Evolutionary conservation across 2,888 invertebrate species (phyloP).

Genomic region (Xanthia togata): DNA sequence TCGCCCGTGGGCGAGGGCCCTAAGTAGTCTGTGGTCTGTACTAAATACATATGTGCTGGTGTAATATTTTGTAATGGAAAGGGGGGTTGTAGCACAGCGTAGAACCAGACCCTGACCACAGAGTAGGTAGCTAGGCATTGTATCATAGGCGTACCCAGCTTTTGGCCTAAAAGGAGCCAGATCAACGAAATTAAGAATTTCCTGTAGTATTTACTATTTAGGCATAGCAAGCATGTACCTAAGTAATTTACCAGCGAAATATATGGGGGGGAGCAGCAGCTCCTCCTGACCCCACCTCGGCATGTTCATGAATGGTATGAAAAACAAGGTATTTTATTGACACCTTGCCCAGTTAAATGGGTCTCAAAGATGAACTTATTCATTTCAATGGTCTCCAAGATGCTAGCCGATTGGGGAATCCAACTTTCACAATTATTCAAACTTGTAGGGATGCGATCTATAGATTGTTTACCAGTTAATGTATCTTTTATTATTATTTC

Average conservation of each 20-base stretch:
- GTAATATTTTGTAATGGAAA: neutral
- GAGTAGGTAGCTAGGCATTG: neutral
- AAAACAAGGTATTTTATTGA: neutral
- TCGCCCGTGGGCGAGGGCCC: too few species aligned
- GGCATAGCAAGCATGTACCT: neutral
- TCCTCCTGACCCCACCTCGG: neutral
- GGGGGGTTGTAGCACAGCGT: neutral
- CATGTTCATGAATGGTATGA: neutral
- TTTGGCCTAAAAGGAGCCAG: too few species aligned
- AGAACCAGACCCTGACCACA: neutral
- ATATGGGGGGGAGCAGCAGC: neutral
- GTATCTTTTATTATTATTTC: neutral
- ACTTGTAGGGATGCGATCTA: neutral
- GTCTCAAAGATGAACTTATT: neutral
- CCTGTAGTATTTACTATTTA: neutral
- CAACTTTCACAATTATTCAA: neutral
- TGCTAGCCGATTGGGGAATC: neutral
- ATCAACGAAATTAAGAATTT: neutral
- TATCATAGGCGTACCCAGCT: neutral
- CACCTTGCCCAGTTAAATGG: neutral
- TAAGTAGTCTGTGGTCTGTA: too few species aligned
- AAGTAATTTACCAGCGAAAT: neutral
- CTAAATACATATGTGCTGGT: neutral
- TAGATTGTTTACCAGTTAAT: neutral
- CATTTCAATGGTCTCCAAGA: neutral